Conservation (phyloP, 2,797 vertebrate genomes). For the Hylomyscus alleni region DNA sequence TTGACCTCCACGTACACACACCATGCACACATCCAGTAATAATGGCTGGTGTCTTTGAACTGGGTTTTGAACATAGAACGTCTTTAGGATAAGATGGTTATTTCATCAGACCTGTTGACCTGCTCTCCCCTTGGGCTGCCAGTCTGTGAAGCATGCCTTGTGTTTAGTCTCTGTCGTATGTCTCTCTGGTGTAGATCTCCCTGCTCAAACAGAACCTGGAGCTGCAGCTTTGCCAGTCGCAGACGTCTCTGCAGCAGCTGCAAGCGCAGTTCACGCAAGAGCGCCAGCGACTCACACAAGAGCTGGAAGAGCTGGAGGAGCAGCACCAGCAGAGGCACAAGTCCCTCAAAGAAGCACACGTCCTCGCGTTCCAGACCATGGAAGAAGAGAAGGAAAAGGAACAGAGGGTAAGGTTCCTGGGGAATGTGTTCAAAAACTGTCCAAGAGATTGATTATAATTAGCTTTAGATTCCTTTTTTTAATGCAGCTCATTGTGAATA, state of each 20-base stretch:
- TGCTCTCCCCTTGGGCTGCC: background rate
- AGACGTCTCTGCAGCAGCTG: slow-evolving; percentile 97
- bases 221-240: slow-evolving; percentile 98
- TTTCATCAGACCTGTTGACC: slow-evolving; percentile 28
- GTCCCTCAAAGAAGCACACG: slow-evolving; percentile 96
- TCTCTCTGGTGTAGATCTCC: slow-evolving; percentile 93
- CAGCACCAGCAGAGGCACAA: slow-evolving; percentile 96
- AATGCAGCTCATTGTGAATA: background rate
- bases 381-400: slow-evolving; percentile 95
- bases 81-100: background rate
- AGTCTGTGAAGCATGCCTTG: slow-evolving; percentile 10
- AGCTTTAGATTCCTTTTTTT: background rate
- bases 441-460: background rate
- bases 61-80: background rate
- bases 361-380: slow-evolving; percentile 95
- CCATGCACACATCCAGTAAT: too few species aligned
- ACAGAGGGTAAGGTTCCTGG: slow-evolving; percentile 92
- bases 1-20: background rate
- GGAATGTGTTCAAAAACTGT: background rate
- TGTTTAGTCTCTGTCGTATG: slow-evolving; percentile 80
- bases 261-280: slow-evolving; percentile 98
- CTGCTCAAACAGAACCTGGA: slow-evolving; percentile 98
- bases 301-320: slow-evolving; percentile 96
- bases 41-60: background rate
- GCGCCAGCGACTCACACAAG: slow-evolving; percentile 95